Evolutionary conservation across 2,888 invertebrate species (phyloP), one percentile per base, ranked within the genome.

Genomic region (Tetramorium bicarinatum): DNA sequence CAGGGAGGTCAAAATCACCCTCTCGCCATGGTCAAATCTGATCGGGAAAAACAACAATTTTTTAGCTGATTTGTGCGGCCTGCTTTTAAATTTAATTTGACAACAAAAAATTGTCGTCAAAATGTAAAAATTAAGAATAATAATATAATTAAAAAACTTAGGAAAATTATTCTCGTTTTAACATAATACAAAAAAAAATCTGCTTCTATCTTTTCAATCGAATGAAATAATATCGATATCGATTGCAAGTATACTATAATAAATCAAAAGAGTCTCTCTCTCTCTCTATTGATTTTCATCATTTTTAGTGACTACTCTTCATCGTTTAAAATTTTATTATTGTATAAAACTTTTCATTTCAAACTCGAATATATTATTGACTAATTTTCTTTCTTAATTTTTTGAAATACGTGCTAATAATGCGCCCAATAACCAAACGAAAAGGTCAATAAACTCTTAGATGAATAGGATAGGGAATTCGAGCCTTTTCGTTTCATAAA

Each of bases 391-490:
- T 64, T 18, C 29, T 13, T 18, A 9, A 54, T 67, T 9, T 67
- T 44, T 67, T 54, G 6, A 54, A 67, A 54, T 64, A 61, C n/a
- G 8, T 44, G 29, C n/a, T 41, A 41, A 67, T 77, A 44, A 64
- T 47, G 21, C 9, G n/a, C 21, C 13, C 15, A 25, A 11, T 41
- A 25, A 52, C 44, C n/a, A 18, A 59, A 59, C 8, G 41, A 13
- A 59, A 47, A 69, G 25, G 72, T 80, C 47, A 47, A 59, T 49
- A 47, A 72, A 72, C 47, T 47, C 13, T 72, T 34, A 47, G 7
- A 80, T 59, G 21, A 80, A 38, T 25, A 59, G 21, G 25, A 66
- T 25, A 54, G 82, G 13, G 7, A 25, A 77, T 21, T 54, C 84
- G 64, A 38, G 25, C 44, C 64, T 80, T 41, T 44, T 62, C 0